phyloP scores from a whole-genome alignment of 2,113 vertebrate species.

The Halichoeres trimaculatus region DNA sequence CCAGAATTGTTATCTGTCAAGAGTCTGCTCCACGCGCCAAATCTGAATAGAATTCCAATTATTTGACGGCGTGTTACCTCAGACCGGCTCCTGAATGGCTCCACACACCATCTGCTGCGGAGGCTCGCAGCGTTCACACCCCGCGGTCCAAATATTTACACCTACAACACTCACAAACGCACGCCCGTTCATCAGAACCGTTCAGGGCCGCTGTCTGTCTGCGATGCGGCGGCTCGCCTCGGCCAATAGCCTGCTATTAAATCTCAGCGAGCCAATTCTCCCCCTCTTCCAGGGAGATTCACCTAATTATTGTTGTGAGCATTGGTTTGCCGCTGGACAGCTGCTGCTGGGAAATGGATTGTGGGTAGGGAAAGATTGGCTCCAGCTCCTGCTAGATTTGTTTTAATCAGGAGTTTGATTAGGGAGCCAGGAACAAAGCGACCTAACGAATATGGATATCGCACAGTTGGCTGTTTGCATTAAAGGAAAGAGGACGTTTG shows the following conservation, averaged over 20 bases:
- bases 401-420: constrained; percentile 63
- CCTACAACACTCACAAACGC: constrained; percentile 5
- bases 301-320: constrained; percentile 62
- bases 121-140: constrained; percentile 15
- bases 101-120: constrained; percentile 56
- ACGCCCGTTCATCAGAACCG: not conserved
- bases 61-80: constrained; percentile 49
- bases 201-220: constrained; percentile 17
- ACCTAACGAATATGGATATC: constrained; percentile 10
- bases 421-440: constrained; percentile 36
- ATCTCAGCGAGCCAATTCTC: constrained; percentile 68
- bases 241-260: constrained; percentile 49
- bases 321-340: constrained; percentile 65
- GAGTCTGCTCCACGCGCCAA: constrained; percentile 17
- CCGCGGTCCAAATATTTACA: constrained; percentile 45
- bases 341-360: constrained; percentile 68
- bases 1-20: constrained; percentile 42
- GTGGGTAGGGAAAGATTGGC: constrained; percentile 50
- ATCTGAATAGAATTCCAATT: constrained; percentile 70
- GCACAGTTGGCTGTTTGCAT: not conserved
- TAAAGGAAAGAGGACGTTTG: constrained; percentile 7
- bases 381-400: constrained; percentile 49
- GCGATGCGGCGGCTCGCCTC: constrained; percentile 41
- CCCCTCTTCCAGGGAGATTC: constrained; percentile 63
- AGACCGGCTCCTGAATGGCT: constrained; percentile 46